These are phyloP conservation scores for Drosophila nigritarsus DNA, from an alignment of 2,888 invertebrate genomes.

Conservation along the genomic window DNA sequence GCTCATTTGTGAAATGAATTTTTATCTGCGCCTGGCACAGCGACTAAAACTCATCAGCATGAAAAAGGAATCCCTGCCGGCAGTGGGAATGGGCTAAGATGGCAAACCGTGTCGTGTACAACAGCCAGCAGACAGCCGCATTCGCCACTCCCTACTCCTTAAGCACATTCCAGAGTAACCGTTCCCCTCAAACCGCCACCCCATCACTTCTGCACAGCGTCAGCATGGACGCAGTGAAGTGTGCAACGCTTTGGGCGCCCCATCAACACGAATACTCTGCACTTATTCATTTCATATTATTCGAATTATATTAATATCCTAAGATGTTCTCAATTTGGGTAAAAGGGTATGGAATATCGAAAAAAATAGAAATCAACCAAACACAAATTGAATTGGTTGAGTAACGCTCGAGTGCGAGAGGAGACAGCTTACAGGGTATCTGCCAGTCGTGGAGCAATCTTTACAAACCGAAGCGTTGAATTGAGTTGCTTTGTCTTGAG, in stretches of 20 bases:
- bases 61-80: conserved; percentile 16
- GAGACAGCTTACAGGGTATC: neutral
- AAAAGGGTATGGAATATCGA: neutral
- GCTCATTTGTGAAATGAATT: conserved; percentile 57
- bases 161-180: neutral
- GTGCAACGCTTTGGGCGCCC: conserved; percentile 67
- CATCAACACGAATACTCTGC: conserved; percentile 58
- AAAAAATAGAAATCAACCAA: too few species aligned
- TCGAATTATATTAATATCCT: conserved; percentile 16
- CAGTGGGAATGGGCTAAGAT: conserved; percentile 18
- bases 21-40: conserved; percentile 47
- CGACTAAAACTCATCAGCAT: conserved; percentile 16
- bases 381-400: neutral
- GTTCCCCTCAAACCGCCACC: neutral
- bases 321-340: neutral
- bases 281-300: conserved; percentile 48
- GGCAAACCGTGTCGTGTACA: conserved; percentile 40
- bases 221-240: conserved; percentile 67
- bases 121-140: conserved; percentile 40
- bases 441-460: conserved; percentile 1
- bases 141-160: conserved; percentile 18
- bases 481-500: neutral
- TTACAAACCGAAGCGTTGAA: neutral
- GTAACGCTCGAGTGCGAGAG: neutral
- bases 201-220: conserved; percentile 21